Conservation (phyloP, 1,140 invertebrate genomes). For the Drosophila sp. region DNA sequence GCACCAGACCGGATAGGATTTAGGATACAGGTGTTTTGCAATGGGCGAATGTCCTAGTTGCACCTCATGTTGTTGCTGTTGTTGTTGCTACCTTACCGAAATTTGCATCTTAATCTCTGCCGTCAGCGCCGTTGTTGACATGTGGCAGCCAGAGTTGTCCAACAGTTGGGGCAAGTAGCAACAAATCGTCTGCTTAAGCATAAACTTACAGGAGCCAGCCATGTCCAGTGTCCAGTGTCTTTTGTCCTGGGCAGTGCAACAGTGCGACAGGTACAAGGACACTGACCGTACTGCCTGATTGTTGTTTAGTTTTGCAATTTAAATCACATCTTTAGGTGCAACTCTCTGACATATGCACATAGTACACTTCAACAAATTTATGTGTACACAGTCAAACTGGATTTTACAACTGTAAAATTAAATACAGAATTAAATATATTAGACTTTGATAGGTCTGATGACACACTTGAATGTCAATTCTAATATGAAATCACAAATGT, state of each 20-base stretch:
- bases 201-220: slow-evolving; percentile 36
- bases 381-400: too few relatives aligned
- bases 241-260: too few relatives aligned
- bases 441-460: too few relatives aligned
- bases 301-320: slow-evolving; percentile 83
- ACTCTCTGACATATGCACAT: slow-evolving; percentile 43
- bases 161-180: slow-evolving; percentile 3
- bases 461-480: too few relatives aligned
- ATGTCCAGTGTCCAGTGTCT: background rate
- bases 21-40: slow-evolving; percentile 72
- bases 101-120: slow-evolving; percentile 83
- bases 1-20: slow-evolving; percentile 72
- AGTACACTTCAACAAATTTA: too few relatives aligned
- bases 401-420: too few relatives aligned
- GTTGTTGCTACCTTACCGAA: slow-evolving; percentile 59
- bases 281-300: slow-evolving; percentile 58
- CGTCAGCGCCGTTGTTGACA: slow-evolving; percentile 77
- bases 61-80: slow-evolving; percentile 29
- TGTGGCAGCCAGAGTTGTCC: slow-evolving; percentile 29
- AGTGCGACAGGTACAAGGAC: slow-evolving; percentile 12
- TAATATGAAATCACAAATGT: too few relatives aligned
- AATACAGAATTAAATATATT: too few relatives aligned
- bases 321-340: slow-evolving; percentile 76
- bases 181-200: slow-evolving; percentile 69
- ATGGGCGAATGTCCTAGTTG: slow-evolving; percentile 35